A percentile compares a stretch with the other conserved stretches of the same genome.
Conservation (phyloP, 2,113 vertebrate genomes). For the Rhinichthys klamathensis region DNA sequence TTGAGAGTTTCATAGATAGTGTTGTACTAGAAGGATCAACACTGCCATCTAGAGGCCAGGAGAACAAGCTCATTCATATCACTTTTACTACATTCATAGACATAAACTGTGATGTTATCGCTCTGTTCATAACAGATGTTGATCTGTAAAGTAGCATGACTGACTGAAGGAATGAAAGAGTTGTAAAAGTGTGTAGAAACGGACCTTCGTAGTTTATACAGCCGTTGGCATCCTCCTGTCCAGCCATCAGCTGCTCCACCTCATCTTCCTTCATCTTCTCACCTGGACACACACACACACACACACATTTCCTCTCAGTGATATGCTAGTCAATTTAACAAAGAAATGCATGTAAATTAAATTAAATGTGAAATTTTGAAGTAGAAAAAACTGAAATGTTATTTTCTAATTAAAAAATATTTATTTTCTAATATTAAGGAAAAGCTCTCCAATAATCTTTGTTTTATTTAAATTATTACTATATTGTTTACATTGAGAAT, state of each 20-base stretch:
- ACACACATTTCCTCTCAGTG: too few relatives aligned
- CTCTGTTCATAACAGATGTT: not conserved
- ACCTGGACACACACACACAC: slow-evolving; percentile 61
- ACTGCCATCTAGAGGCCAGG: not conserved
- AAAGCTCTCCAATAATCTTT: too few relatives aligned
- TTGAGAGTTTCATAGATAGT: too few relatives aligned
- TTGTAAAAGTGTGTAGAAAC: not conserved
- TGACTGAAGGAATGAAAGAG: not conserved
- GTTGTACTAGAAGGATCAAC: not conserved
- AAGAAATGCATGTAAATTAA: too few relatives aligned
- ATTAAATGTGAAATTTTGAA: too few relatives aligned
- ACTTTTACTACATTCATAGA: not conserved
- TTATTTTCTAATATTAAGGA: too few relatives aligned
- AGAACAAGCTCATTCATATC: not conserved
- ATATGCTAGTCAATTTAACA: too few relatives aligned
- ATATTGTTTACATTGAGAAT: not conserved
- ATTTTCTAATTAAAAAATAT: too few relatives aligned
- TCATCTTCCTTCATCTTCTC: slow-evolving; percentile 82
- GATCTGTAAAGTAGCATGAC: not conserved
- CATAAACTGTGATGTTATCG: not conserved
- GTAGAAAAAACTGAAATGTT: too few relatives aligned
- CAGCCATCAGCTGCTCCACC: slow-evolving; percentile 82
- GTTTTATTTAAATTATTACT: too few relatives aligned
- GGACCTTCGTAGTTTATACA: slow-evolving; percentile 82
- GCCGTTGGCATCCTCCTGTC: slow-evolving; percentile 81